These are phyloP conservation scores for Pristionchus japonicus DNA, from an alignment of 2,888 invertebrate species.

Conservation along the genomic window DNA sequence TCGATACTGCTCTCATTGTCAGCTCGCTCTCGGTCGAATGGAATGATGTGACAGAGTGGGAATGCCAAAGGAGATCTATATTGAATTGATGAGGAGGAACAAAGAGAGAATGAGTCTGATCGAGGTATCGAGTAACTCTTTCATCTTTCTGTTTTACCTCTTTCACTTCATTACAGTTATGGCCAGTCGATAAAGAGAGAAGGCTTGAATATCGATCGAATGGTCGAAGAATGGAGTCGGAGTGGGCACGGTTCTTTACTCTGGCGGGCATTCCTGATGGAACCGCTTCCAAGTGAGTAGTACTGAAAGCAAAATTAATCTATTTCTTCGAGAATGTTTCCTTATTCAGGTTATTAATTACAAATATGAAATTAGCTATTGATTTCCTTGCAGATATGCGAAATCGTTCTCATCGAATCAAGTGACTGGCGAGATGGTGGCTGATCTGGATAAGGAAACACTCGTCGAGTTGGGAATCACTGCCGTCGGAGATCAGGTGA, in stretches of 20 bases:
- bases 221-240: neutral
- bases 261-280: conserved; percentile 59
- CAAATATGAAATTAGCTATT: neutral
- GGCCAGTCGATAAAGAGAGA: neutral
- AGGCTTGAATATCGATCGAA: neutral
- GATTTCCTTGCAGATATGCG: conserved; percentile 26
- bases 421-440: conserved; percentile 62
- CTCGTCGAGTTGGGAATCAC: conserved; percentile 60
- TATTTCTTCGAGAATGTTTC: too few species aligned
- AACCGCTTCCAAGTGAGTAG: conserved; percentile 46
- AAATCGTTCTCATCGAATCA: conserved; percentile 47
- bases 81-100: neutral
- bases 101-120: neutral
- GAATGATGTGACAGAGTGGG: neutral
- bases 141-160: neutral
- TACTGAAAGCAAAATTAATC: too few species aligned
- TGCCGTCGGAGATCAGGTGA: conserved; percentile 65
- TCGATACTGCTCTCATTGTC: too few species aligned
- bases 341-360: too few species aligned
- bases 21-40: neutral
- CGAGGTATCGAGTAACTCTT: neutral
- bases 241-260: conserved; percentile 56
- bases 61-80: neutral
- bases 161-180: neutral
- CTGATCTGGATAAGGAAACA: conserved; percentile 63